phyloP scores from a whole-genome alignment of 2,888 invertebrate genomes.

The Tetrapedia diversipes region DNA sequence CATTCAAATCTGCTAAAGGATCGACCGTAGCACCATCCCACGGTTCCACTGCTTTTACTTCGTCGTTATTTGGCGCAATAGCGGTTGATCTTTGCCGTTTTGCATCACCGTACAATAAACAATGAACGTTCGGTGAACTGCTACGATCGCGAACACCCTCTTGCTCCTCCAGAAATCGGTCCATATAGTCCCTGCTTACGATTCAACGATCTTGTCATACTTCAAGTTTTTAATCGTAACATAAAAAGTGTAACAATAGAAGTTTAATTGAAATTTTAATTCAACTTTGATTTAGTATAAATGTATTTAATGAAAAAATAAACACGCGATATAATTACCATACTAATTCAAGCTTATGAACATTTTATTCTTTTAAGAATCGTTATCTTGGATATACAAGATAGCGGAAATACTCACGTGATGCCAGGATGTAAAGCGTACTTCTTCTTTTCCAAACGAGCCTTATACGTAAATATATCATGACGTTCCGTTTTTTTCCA shows the following conservation, averaged over 20 bases:
- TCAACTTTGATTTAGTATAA: background rate
- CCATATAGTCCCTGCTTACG: constrained; percentile 91
- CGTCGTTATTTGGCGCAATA: constrained; percentile 73
- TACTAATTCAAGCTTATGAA: background rate
- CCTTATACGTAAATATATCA: constrained; percentile 95
- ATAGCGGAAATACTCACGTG: constrained; percentile 85
- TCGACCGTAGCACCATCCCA: constrained; percentile 76
- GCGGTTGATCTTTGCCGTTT: constrained; percentile 78
- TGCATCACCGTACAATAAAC: constrained; percentile 78
- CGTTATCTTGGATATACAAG: background rate
- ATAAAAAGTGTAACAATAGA: constrained; percentile 16
- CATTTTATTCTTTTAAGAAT: background rate
- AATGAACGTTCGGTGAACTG: constrained; percentile 88
- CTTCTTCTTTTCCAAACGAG: constrained; percentile 95
- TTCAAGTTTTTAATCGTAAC: constrained; percentile 58
- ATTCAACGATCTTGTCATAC: constrained; percentile 70
- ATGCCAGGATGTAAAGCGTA: constrained; percentile 95
- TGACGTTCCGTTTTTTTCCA: constrained; percentile 99
- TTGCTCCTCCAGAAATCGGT: constrained; percentile 94
- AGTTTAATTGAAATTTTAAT: background rate
- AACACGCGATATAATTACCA: background rate
- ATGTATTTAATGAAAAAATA: constrained; percentile 9
- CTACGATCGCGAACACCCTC: constrained; percentile 87
- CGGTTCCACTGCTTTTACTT: constrained; percentile 75
- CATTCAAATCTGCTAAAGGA: constrained; percentile 62